These are phyloP conservation scores for Suricata suricatta DNA, from an alignment of 2,113 vertebrate genomes.

Conservation along the genomic window DNA sequence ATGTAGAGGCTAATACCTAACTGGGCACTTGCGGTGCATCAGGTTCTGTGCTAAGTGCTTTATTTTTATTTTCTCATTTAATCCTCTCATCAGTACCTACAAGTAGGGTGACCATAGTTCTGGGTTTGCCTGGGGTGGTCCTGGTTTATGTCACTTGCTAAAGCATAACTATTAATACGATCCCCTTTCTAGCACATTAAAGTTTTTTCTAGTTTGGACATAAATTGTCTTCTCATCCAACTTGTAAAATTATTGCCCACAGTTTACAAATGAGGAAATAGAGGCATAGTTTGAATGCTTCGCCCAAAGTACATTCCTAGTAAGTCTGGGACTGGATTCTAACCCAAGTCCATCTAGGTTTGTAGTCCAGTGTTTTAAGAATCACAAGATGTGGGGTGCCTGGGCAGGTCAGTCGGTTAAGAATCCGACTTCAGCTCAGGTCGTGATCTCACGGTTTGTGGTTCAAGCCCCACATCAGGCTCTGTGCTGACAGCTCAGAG, in stretches of 20 bases:
- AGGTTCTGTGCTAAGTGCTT: background rate
- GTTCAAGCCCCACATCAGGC: no score
- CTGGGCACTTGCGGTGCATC: background rate
- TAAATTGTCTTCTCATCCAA: background rate
- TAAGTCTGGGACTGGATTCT: conserved; percentile 1
- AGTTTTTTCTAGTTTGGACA: background rate
- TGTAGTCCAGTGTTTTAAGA: conserved; percentile 6
- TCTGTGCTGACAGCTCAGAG: no score
- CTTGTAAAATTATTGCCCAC: background rate
- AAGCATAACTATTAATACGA: background rate
- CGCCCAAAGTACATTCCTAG: background rate
- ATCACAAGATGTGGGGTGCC: background rate
- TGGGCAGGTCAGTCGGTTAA: no score
- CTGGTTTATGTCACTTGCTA: conserved; percentile 2
- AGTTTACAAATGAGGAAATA: conserved; percentile 15
- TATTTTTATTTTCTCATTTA: conserved; percentile 53
- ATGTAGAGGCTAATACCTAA: background rate
- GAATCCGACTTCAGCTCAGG: no score
- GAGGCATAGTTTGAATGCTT: background rate
- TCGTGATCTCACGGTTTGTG: no score
- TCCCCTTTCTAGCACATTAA: background rate
- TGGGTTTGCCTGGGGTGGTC: background rate
- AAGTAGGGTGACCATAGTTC: background rate
- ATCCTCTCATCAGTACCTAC: background rate
- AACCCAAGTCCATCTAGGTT: background rate